Evolutionary conservation across 2,797 vertebrate genomes (phyloP), one percentile per base, ranked within the genome.

Genomic region (Microctenopoma stevenorrisi): DNA sequence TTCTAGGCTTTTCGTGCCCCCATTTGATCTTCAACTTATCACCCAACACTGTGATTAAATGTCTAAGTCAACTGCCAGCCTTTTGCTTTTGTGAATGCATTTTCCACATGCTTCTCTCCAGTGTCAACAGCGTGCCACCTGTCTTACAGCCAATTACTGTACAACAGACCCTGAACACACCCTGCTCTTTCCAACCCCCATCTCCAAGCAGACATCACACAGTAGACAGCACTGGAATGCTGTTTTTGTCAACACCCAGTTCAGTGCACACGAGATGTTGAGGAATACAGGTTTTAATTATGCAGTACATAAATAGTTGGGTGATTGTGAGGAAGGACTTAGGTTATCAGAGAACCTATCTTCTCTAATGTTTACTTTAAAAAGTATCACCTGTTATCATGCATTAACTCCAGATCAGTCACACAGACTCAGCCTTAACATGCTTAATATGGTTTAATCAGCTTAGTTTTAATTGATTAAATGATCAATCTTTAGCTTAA

Each of bases 41-140:
- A 83, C 79, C 87, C 79, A 86, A 86, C 83, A 68, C 77, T 15
- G 83, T 87, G 90, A 93, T 93, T 91, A 92, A 90, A 91, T 49
- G 88, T 90, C 80, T 90, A 89, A 92, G 87, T 92, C 86, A 92
- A 89, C 90, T 64, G 64, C 59, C 82, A 68, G 83, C 73, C 78
- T 86, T 86, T 74, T 77, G 66, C 86, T 86, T 91, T 92, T 90
- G 85, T 92, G 88, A 88, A 86, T 88, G 83, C 74, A 94, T 94
- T 93, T 94, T 93, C 93, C 88, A 89, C 82, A 92, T 94, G 91
- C 88, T 92, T 93, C 52, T 63, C 74, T 69, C 68, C 83, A 81
- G 81, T 89, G 90, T 93, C 91, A 93, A 92, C 91, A 92, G 75
- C 35, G 61, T 71, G 53, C 90, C 94, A 94, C 93, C 92, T 94